These are phyloP conservation scores for Esperia sulphurella DNA, from an alignment of 2,888 invertebrate species.

Conservation along the genomic window DNA sequence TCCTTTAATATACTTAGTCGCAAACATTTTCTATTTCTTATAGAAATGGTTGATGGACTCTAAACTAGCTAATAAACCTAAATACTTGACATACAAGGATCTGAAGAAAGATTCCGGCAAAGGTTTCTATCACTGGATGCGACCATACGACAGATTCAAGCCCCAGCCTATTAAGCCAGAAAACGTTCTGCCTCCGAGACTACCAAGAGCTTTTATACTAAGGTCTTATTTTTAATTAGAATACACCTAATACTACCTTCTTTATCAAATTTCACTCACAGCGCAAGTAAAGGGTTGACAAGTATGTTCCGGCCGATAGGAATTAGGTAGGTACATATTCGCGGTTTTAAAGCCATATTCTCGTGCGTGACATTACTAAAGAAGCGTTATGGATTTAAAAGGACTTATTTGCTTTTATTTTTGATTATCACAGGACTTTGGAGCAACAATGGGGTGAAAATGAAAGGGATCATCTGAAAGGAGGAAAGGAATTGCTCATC, in stretches of 20 bases:
- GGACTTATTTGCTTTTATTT: no score
- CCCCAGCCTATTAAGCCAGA: conserved; percentile 46
- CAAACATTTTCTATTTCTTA: neutral
- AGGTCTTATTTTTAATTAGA: conserved; percentile 32
- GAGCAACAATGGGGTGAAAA: conserved; percentile 58
- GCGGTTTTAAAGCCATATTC: no score
- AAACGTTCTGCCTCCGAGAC: conserved; percentile 43
- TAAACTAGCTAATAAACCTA: conserved; percentile 49
- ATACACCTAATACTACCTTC: no score
- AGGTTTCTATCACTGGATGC: conserved; percentile 73
- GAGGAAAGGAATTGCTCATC: conserved; percentile 48
- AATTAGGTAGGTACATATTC: no score
- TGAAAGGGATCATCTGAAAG: conserved; percentile 40
- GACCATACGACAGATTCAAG: conserved; percentile 54
- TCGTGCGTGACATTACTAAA: no score
- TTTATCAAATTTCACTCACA: no score
- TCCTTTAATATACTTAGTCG: neutral
- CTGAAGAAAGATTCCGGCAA: conserved; percentile 53
- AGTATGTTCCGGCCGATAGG: no score
- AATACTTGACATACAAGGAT: conserved; percentile 52
- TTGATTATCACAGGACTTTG: conserved; percentile 39
- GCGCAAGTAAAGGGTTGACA: no score
- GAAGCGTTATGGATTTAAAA: no score
- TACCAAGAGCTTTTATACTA: conserved; percentile 57
- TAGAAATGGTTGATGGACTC: conserved; percentile 72